Conservation (phyloP, 1,140 invertebrate genomes). For the Asobara japonica region DNA sequence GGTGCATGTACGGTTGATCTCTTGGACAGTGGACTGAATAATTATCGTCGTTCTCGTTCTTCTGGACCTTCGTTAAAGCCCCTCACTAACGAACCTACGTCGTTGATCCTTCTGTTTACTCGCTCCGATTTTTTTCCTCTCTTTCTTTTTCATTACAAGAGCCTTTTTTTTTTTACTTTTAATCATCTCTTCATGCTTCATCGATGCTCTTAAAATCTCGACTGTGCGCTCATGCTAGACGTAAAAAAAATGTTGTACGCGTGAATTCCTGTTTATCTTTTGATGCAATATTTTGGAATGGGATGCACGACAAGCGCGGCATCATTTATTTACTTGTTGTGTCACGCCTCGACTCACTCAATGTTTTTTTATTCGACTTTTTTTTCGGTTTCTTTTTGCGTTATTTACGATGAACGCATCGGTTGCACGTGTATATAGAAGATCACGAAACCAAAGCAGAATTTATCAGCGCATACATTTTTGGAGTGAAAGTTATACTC, state of each 20-base stretch:
- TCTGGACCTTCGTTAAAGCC: conserved; percentile 24
- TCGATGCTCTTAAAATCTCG: not conserved
- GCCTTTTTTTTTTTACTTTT: conserved; percentile 3
- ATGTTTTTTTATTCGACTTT: not conserved
- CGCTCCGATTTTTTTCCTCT: not conserved
- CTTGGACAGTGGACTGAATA: conserved; percentile 22
- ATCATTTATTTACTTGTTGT: conserved; percentile 21
- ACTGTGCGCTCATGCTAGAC: not conserved
- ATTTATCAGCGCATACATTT: conserved; percentile 39
- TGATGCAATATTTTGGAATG: not conserved
- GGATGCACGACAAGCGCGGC: not conserved
- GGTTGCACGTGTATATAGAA: conserved; percentile 15
- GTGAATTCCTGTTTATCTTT: not conserved
- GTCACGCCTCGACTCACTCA: not conserved
- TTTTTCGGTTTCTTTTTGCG: conserved; percentile 12
- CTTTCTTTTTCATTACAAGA: conserved; percentile 32
- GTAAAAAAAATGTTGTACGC: not conserved
- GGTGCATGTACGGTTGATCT: not conserved
- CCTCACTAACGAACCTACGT: conserved; percentile 32
- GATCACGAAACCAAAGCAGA: conserved; percentile 26
- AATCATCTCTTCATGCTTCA: not conserved
- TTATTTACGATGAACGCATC: conserved; percentile 33
- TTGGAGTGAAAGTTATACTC: conserved; percentile 46
- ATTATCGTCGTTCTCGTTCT: conserved; percentile 23
- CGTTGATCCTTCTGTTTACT: conserved; percentile 19